Conservation (phyloP, 2,113 vertebrate species). For the Rhabdomys dilectus region DNA sequence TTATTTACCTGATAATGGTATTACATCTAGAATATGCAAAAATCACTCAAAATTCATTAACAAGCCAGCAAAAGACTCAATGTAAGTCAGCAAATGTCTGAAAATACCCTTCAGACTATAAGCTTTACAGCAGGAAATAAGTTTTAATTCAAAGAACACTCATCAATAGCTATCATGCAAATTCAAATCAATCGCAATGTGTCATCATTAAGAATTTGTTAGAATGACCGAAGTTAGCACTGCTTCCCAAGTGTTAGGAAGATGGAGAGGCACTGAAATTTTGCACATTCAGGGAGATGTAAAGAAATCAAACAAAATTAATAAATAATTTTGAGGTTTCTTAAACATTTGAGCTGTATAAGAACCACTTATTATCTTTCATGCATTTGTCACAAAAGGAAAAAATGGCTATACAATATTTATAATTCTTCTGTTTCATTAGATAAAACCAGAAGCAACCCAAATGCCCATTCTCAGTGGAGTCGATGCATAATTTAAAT, state of each 20-base stretch:
- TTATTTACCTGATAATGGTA: not conserved
- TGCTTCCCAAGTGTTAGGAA: not conserved
- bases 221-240: conserved; percentile 1
- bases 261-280: not conserved
- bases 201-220: not conserved
- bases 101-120: not conserved
- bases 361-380: not conserved
- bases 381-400: not conserved
- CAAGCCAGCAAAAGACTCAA: not conserved
- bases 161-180: not conserved
- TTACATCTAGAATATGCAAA: not conserved
- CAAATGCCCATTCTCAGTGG: not conserved
- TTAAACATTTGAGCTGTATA: not conserved
- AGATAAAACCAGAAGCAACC: not conserved
- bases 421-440: not conserved
- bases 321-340: not conserved
- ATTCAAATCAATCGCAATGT: not conserved
- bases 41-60: not conserved
- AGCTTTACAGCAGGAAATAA: not conserved
- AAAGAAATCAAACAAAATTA: not conserved
- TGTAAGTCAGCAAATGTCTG: not conserved
- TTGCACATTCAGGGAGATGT: not conserved
- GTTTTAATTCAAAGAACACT: not conserved
- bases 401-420: not conserved
- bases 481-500: not conserved